Base-by-base conservation (phyloP, 2,113 vertebrate genomes). In the Gadus chalcogrammus region DNA sequence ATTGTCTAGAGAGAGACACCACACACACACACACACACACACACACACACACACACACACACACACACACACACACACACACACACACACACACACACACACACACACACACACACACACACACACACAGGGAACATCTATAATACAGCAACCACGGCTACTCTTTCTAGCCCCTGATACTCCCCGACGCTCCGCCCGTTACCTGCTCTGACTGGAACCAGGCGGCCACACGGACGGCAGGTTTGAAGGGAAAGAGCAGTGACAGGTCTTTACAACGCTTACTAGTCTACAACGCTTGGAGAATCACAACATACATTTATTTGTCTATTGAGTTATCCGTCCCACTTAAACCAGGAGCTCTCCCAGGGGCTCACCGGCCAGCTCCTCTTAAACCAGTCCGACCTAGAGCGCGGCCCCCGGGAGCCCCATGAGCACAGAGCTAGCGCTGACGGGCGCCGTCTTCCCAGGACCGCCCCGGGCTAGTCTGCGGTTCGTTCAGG, bases 121-220 rank as follows among this genome's bases (percentile, higher is more conserved):
- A 35, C 42, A 48, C 42, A 48, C 62, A 67, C 31, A 2, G 70
- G 63, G 4, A 0, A 65, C 52, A 67, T 8, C 31, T 55, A 73
- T 13, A 53, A 42, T 11, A 71, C 27, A 4, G 61, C 73, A 71
- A 75, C 79, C 73, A 89, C 65, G 64, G 69, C 66, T 83, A 78
- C 82, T 67, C 59, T 5, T 67, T 77, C 80, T 69, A 89, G 24
- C 70, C 77, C 65, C 73, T 68, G 1, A 35, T 35, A 35, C 4
- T 1, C n/a, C n/a, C n/a, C n/a, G 31, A 35, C 6, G 31, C 31
- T 71, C 76, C 38, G 70, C 56, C 35, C 13, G 11, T 89, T 91
- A 91, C 90, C 89, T 93, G 91, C 79, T 91, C 84, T 89, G 67
- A 79, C 92, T 93, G 87, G 83, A 83, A 83, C 42, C 42, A 78